Base-by-base conservation (phyloP, 35 echinoderm and acorn worm genomes). In the Acanthaster planci region DNA sequence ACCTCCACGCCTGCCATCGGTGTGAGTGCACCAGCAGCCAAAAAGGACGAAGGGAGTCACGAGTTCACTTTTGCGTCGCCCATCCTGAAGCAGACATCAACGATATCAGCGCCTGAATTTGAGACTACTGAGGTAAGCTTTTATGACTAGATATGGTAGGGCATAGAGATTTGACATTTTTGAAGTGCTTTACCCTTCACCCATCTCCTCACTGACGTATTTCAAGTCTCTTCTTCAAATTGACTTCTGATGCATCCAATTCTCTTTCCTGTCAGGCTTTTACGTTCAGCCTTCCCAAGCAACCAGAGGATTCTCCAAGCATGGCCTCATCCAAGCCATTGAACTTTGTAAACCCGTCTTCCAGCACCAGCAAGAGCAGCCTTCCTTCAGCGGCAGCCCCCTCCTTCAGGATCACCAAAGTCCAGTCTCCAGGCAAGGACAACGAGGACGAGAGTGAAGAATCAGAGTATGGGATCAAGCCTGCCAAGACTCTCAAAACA, bases 401-500 rank as follows among this genome's bases (percentile, higher is more conserved):
- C 32, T 82, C 50, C 39, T 52, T 34, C 50, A 21, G 29, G 38
- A 37, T 18, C 29, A 79, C 16, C 38, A 14, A 30, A 15, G 64
- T 72, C 64, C 22, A 72, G 64, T 31, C 64, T 72, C 64, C 64
- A 10, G 10, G 26, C 0, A 26, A 34, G 64, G 64, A 76, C 1
- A 12, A 34, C 8, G 79, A 82, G 9, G 84, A 86, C 35, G 92
- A 86, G 27, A 87, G 90, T 17, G 76, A 89, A 18, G 51, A 38
- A 23, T 7, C 22, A 19, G 38, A 36, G 21, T 87, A 87, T 88
- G 91, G 95, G 7, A 79, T 91, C 47, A 93, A 90, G 77, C 67
- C 89, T 10, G 95, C 95, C 27, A 93, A 89, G 84, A 72, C 68
- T 52, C 80, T 97, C 7, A 97, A 90, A 77, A 84, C 78, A 14